These are phyloP conservation scores for Sebastes cheni DNA, from an alignment of 2,797 vertebrate species.

Conservation along the genomic window DNA sequence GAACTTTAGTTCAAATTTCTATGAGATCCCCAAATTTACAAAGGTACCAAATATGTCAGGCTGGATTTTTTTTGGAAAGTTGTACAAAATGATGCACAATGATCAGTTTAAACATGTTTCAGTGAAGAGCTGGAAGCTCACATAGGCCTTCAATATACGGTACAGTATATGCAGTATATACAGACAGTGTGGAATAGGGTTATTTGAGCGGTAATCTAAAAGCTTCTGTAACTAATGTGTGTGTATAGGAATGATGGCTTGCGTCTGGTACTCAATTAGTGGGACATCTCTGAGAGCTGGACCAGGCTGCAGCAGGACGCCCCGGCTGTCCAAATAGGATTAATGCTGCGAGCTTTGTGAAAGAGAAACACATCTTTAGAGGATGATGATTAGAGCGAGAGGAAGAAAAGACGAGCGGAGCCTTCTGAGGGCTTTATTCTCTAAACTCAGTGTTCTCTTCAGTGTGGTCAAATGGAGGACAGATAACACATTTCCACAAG, in stretches of 20 bases:
- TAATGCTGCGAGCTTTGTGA: conserved; percentile 30
- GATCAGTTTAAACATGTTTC: not conserved
- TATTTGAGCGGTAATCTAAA: not conserved
- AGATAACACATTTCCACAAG: conserved; percentile 16
- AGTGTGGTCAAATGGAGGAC: conserved; percentile 25
- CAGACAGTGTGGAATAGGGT: not conserved
- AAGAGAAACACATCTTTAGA: conserved; percentile 24
- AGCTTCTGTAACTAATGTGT: not conserved
- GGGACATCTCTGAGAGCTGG: not conserved
- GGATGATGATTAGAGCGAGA: conserved; percentile 33
- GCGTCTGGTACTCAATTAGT: not conserved
- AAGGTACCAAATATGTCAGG: not conserved
- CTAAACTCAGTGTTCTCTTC: conserved; percentile 2
- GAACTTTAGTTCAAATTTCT: not conserved
- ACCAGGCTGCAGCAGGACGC: not conserved
- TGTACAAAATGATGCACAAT: not conserved
- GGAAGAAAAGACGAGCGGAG: conserved; percentile 1
- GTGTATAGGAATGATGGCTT: not conserved
- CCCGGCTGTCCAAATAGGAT: conserved; percentile 44
- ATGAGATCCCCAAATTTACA: not conserved
- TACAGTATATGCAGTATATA: not conserved
- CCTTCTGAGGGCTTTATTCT: conserved; percentile 14
- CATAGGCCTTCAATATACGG: not conserved
- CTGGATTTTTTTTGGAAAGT: not conserved
- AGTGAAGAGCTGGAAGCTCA: not conserved